Percentiles rank a stretch among this genome's conserved stretches.
Conservation (phyloP, 2,888 invertebrate genomes). For the Molorchus minor region DNA sequence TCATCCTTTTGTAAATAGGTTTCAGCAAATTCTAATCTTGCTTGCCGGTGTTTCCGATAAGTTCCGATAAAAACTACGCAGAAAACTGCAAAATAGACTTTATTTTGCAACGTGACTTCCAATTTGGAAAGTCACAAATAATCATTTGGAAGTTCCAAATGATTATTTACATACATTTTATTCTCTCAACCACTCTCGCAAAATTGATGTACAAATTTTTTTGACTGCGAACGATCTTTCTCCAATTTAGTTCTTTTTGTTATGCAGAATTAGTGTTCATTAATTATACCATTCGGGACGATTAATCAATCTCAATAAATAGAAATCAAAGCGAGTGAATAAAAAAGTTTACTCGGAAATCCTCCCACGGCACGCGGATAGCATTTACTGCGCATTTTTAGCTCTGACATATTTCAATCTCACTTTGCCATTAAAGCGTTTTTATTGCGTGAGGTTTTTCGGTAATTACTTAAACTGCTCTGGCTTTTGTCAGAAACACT, state of each 20-base stretch:
- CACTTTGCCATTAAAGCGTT: constrained; percentile 5
- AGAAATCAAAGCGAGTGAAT: constrained; percentile 16
- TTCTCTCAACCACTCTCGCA: background rate
- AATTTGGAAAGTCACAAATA: no score
- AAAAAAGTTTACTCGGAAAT: background rate
- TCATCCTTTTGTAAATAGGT: no score
- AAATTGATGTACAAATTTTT: constrained; percentile 4
- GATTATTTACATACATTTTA: no score
- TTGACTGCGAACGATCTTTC: background rate
- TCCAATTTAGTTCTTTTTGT: constrained; percentile 7
- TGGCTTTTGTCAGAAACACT: constrained; percentile 2
- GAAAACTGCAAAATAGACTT: no score
- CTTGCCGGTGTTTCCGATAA: no score
- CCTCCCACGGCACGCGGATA: background rate
- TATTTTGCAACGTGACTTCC: no score
- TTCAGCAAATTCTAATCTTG: no score
- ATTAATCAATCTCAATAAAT: constrained; percentile 19
- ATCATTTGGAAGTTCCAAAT: no score
- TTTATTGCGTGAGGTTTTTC: constrained; percentile 1
- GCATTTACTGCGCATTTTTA: background rate
- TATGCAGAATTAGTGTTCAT: constrained; percentile 16
- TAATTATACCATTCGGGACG: constrained; percentile 11
- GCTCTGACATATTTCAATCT: constrained; percentile 8
- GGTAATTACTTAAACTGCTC: constrained; percentile 7
- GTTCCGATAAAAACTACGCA: no score